phyloP scores from a whole-genome alignment of 2,113 vertebrate genomes.

The Mirza zaza region DNA sequence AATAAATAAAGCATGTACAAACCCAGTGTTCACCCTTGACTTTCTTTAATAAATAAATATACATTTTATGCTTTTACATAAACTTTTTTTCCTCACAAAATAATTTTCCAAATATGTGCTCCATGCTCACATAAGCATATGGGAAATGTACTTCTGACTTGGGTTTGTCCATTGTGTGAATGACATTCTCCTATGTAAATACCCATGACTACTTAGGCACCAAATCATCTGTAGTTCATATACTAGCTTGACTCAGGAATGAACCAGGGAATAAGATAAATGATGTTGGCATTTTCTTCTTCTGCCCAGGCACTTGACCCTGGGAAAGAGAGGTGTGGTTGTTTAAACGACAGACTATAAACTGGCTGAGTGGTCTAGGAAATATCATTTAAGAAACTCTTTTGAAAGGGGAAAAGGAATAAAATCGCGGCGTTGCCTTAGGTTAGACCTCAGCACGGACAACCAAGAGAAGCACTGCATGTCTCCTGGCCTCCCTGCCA shows the following conservation, averaged over 20 bases:
- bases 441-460: accelerated
- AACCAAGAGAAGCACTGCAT: accelerated
- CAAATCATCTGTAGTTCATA: not conserved
- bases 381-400: not conserved
- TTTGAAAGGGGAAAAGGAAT: not conserved
- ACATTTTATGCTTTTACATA: not conserved
- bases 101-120: not conserved
- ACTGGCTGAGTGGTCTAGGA: not conserved
- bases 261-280: not conserved
- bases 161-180: no score
- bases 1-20: not conserved
- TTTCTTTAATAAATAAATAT: not conserved
- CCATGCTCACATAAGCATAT: not conserved
- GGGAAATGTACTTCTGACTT: not conserved
- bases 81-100: not conserved
- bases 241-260: not conserved
- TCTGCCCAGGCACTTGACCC: not conserved
- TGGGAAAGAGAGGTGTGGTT: not conserved
- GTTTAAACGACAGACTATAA: not conserved
- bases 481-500: accelerated
- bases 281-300: not conserved
- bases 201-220: not conserved
- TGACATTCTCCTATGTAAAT: not conserved
- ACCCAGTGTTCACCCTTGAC: accelerated
- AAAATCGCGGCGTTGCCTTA: no score